Conservation (phyloP, 2,888 invertebrate genomes). For the Nomada fabriciana region DNA sequence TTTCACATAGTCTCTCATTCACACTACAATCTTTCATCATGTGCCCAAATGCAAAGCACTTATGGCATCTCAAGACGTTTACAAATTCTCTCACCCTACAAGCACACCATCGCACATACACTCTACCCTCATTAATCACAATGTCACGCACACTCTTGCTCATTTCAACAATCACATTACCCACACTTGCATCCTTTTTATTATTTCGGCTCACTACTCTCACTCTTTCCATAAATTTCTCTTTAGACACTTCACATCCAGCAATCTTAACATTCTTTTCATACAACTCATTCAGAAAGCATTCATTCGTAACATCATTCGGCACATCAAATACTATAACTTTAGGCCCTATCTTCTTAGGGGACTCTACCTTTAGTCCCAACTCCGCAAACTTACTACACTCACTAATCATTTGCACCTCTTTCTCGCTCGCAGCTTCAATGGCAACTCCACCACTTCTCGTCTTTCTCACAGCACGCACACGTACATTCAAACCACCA, state of each 20-base stretch:
- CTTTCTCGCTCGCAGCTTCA: conserved; percentile 4
- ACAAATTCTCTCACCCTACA: no score
- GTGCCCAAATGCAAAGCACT: neutral
- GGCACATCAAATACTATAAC: conserved; percentile 13
- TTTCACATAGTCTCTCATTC: conserved; percentile 5
- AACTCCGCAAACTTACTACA: neutral
- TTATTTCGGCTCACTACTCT: no score
- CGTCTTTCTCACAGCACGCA: neutral
- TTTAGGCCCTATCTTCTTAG: neutral
- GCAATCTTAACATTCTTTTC: neutral
- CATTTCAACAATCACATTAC: neutral
- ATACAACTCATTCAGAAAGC: conserved; percentile 11
- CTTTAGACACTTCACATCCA: neutral
- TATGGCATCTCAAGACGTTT: no score
- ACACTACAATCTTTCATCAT: conserved; percentile 9
- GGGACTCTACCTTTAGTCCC: conserved; percentile 6
- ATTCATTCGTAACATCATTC: conserved; percentile 6
- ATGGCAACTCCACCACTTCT: conserved; percentile 13
- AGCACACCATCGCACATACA: neutral
- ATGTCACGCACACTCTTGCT: neutral
- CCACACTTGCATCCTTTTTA: neutral
- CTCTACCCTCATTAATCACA: neutral
- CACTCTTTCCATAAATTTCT: no score
- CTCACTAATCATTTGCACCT: neutral
- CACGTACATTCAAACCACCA: neutral